Evolutionary conservation across 23 tunicate genomes (phyloP), one percentile per base, ranked within the genome.

Genomic region (Ciona savignyi): DNA sequence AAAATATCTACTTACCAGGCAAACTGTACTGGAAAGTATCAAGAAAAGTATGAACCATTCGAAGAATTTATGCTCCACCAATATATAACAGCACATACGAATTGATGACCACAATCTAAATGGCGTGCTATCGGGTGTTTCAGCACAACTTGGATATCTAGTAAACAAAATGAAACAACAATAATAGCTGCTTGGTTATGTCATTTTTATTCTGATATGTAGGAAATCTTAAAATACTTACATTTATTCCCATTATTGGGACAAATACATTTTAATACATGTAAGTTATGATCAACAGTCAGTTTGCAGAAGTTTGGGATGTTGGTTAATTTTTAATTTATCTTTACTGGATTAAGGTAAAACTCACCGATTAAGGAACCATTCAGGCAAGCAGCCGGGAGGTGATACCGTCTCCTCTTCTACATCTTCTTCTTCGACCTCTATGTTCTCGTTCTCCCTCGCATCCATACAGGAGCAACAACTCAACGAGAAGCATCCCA

Each of bases 1-100:
- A n/a, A n/a, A n/a, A n/a, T n/a, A n/a, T n/a, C n/a, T n/a, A n/a
- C 86, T 81, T 71, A 87, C 95, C 77, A 92, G 66, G 63, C 93
- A 85, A 32, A 92, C 81, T 1, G 98, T 92, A 51, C 87, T 80
- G 27, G 93, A 80, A n/a, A 87, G 71, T 35, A 92, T 92, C 63
- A 92, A 69, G 70, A 85, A 72, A 11, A 92, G 65, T 26, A 92
- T 92, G 70, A 92, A 85, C 66, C 81, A 70, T 67, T 92, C 98
- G 76, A 92, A 92, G 48, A 80, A 60, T 20, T 72, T 74, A 51
- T 92, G 98, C 33, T 86, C 78, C 31, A 82, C 93, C 27, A 92
- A 27, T 4, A 29, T 22, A 35, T 67, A 92, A 56, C 89, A 74
- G 1, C 65, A 77, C 33, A 56, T 61, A 0, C 98, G 86, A 20